These are phyloP conservation scores for Bagarius yarrelli DNA, from an alignment of 2,113 vertebrate species.

Conservation along the genomic window DNA sequence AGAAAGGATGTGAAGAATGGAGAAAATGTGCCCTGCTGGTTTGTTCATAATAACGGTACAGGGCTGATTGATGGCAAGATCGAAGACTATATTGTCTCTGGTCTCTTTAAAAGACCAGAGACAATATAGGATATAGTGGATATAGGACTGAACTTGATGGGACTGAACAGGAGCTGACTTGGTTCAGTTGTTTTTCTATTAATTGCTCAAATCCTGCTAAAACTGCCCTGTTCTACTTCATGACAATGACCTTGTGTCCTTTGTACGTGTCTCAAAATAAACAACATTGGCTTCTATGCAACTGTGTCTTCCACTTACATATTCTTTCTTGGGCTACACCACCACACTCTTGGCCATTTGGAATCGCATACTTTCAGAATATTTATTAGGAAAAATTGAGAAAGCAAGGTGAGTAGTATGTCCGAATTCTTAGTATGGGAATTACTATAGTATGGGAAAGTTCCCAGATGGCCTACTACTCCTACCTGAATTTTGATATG, in stretches of 20 bases:
- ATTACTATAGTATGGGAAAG: no score
- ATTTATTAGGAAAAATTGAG: no score
- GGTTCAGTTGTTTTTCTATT: background rate
- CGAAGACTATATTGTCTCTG: constrained; percentile 78
- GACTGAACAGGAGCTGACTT: no score
- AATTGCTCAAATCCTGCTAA: background rate
- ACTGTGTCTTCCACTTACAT: background rate
- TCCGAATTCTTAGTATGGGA: no score
- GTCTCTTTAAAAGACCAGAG: constrained; percentile 63
- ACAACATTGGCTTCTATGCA: background rate
- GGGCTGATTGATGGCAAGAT: constrained; percentile 83
- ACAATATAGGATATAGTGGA: background rate
- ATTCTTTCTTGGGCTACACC: no score
- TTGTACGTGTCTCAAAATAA: background rate
- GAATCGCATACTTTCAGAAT: no score
- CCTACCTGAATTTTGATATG: no score
- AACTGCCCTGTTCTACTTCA: background rate
- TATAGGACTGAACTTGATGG: no score
- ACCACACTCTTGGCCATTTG: no score
- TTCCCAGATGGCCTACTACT: no score
- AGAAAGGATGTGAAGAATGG: constrained; percentile 67
- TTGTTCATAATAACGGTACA: constrained; percentile 83
- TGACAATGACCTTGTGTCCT: background rate
- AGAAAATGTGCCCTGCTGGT: constrained; percentile 83
- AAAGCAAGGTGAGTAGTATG: no score